Base-by-base conservation (phyloP, 2,888 invertebrate species). In the Spatulosminthurus flaviceps region DNA sequence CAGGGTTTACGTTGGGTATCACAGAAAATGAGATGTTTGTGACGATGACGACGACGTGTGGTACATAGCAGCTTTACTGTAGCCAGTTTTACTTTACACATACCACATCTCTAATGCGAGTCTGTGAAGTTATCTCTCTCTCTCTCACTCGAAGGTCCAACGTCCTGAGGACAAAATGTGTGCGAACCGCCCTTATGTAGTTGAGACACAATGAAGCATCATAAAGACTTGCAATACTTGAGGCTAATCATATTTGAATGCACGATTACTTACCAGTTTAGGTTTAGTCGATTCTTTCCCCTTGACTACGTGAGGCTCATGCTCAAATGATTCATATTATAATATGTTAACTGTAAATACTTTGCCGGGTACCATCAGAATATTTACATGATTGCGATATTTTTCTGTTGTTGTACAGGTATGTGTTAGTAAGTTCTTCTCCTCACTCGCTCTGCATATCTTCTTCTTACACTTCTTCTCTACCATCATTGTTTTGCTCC, bases 291-390 rank as follows among this genome's bases (percentile, higher is more conserved):
- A 70, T 70, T 69, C 77, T 69, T 70, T 77, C 60, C 67, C 66
- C 76, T 76, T 70, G n/a, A 67, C 51, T 77, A 77, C 70, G 77
- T 71, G 77, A 77, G 69, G 77, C 77, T 67, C 77, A 77, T 77
- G 77, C 69, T 70, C 77, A 77, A n/a, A 77, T 21, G 77, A 77
- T 51, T 77, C 41, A 34, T n/a, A 70, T 70, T 41, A 29, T 70
- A 70, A 67, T 67, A 19, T 41, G 41, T 13, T 51, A 51, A 51
- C 51, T 51, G 51, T 51, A 51, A 51, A 51, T 51, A 51, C 7
- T 51, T 51, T n/a, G 51, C 51, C 51, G 51, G 34, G 51, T 51
- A 2, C 16, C 51, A 51, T 51, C 51, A 51, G n/a, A 5, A n/a
- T 51, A 34, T 34, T 34, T 34, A 34, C 34, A 34, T 34, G 34